Base-by-base conservation (phyloP, 2,888 invertebrate genomes). In the Tuberolachnus salignus region DNA sequence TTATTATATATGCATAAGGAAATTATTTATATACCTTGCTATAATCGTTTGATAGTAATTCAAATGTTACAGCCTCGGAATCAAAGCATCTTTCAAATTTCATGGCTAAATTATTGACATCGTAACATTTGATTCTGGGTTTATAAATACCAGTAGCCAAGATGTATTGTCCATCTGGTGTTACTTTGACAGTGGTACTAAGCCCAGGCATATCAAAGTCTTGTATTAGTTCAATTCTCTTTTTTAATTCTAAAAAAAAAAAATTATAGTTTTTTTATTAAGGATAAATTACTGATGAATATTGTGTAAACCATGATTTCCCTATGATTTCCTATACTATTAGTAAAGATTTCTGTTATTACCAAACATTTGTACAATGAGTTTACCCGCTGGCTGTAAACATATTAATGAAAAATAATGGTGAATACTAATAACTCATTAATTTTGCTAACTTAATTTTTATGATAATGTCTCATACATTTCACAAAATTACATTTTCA, bases 191-290 rank as follows among this genome's bases (percentile, higher is more conserved):
- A 72, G 91, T 90, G 21, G 92, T 92, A 84, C 97, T 96, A 0
- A 98, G 90, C 69, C 92, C 95, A 42, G 99, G 98, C 99, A 99
- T 99, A 83, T 97, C 95, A 88, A 99, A 99, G 85, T 99, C 99
- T 87, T 99, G 99, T 82, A 99, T 94, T 59, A 99, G 90, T 86
- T 98, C 95, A 83, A 99, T 95, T 84, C 97, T 89, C 83, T 93
- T 89, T 83, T 96, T 89, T 67, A 98, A 88, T 85, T 97, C 97
- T 88, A 82, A 83, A 85, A 83, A 81, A 23, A n/a, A 42, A 34
- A 44, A 44, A 23, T n/a, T n/a, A n/a, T n/a, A n/a, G n/a, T n/a
- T n/a, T n/a, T n/a, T n/a, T n/a, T n/a, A n/a, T n/a, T n/a, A n/a
- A n/a, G n/a, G n/a, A n/a, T n/a, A n/a, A n/a, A n/a, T n/a, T n/a